These are phyloP conservation scores for Tetrao urogallus DNA, from an alignment of 2,113 vertebrate species.

Conservation along the genomic window DNA sequence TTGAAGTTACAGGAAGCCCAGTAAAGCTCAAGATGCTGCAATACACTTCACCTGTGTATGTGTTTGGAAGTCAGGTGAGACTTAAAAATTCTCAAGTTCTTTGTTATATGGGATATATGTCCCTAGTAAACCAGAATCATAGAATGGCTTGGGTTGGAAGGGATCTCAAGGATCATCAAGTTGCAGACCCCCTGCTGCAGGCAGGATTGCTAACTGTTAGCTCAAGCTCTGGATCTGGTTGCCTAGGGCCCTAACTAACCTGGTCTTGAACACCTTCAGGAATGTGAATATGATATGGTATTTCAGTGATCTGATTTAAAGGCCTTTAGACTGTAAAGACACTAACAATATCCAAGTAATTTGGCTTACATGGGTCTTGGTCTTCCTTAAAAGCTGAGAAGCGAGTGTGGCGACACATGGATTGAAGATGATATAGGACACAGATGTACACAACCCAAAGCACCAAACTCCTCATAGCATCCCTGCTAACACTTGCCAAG, in stretches of 20 bases:
- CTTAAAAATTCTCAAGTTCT: background rate
- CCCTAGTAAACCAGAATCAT: background rate
- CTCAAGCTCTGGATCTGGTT: no score
- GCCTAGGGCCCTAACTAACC: no score
- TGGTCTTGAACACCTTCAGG: no score
- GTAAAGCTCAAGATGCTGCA: background rate
- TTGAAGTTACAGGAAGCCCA: background rate
- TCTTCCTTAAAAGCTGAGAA: background rate
- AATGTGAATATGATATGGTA: background rate
- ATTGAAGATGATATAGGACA: background rate
- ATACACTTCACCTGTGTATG: background rate
- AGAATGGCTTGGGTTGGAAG: no score
- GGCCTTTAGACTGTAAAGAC: background rate
- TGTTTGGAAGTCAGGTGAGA: background rate
- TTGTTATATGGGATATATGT: background rate
- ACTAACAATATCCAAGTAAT: background rate
- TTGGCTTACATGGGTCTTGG: background rate
- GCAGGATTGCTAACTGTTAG: no score
- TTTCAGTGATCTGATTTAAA: background rate
- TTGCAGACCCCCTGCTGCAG: no score
- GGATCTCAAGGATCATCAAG: no score
- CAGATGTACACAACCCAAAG: background rate
- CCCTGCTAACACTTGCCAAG: background rate
- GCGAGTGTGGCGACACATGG: background rate
- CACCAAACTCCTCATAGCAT: background rate